phyloP scores from a whole-genome alignment of 2,888 invertebrate genomes.

The Agrotis clavis region DNA sequence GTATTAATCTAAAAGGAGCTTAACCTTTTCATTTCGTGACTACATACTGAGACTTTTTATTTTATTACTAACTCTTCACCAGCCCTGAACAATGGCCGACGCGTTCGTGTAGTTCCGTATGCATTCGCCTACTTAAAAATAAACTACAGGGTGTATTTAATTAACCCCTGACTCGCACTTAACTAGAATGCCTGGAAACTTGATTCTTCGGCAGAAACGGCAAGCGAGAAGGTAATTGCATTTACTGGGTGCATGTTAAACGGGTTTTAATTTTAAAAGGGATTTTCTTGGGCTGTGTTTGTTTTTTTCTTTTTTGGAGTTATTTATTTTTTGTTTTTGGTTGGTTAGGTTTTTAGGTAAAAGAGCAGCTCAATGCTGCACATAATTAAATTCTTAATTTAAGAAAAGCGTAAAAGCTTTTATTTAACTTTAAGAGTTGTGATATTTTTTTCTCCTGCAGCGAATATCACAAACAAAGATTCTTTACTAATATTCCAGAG shows the following conservation, averaged over 20 bases:
- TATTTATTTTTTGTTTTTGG: conserved; percentile 15
- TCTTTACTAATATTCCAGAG: no score
- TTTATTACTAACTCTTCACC: neutral
- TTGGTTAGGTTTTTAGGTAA: conserved; percentile 9
- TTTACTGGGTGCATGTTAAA: conserved; percentile 54
- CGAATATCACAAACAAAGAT: no score
- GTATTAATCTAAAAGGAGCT: neutral
- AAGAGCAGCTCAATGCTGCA: neutral
- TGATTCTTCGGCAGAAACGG: conserved; percentile 56
- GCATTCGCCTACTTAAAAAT: conserved; percentile 55
- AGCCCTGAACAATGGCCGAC: conserved; percentile 31
- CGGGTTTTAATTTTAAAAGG: conserved; percentile 52
- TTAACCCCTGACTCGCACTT: conserved; percentile 58
- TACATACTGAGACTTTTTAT: neutral
- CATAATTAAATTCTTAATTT: no score
- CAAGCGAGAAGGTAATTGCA: conserved; percentile 58
- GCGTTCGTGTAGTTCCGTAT: conserved; percentile 57
- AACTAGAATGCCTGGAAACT: conserved; percentile 57
- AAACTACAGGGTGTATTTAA: conserved; percentile 59
- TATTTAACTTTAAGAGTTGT: neutral
- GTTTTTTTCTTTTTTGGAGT: conserved; percentile 34
- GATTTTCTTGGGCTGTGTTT: conserved; percentile 39
- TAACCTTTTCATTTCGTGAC: neutral
- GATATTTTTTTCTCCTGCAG: no score
- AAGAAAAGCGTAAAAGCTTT: neutral